These are phyloP conservation scores for Pseudochaenichthys georgianus DNA, from an alignment of 2,797 vertebrate genomes.

Conservation along the genomic window DNA sequence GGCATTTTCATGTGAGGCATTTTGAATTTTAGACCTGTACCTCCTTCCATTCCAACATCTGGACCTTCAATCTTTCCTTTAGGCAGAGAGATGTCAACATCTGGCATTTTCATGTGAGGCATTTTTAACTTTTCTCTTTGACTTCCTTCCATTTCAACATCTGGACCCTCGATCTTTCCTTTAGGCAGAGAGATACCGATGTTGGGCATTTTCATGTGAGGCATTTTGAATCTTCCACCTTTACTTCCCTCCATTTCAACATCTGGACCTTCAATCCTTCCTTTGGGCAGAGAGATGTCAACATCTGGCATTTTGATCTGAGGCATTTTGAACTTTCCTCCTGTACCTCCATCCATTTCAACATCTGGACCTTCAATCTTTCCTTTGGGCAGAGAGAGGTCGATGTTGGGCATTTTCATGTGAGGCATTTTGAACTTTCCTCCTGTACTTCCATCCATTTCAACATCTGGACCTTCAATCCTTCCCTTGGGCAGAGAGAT, in stretches of 20 bases:
- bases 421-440: too few relatives aligned
- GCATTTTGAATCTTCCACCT: too few relatives aligned
- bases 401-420: slow-evolving; percentile 54
- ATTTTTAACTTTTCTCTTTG: slow-evolving; percentile 22
- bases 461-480: slow-evolving; percentile 38
- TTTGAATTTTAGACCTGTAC: neutral
- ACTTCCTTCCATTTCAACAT: slow-evolving; percentile 6
- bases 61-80: slow-evolving; percentile 32
- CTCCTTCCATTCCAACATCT: slow-evolving; percentile 44
- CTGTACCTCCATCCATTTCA: slow-evolving; percentile 53
- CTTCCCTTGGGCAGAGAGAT: slow-evolving; percentile 30
- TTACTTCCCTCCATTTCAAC: too few relatives aligned
- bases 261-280: too few relatives aligned
- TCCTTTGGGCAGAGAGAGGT: slow-evolving; percentile 61
- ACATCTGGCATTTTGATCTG: too few relatives aligned
- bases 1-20: slow-evolving; percentile 44
- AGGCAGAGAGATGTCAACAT: slow-evolving; percentile 41
- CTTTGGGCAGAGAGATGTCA: too few relatives aligned
- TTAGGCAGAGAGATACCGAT: slow-evolving; percentile 38
- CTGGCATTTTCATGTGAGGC: slow-evolving; percentile 50
- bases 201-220: slow-evolving; percentile 56
- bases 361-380: neutral
- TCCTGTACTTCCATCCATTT: slow-evolving; percentile 32
- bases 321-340: slow-evolving; percentile 45
- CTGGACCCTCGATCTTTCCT: slow-evolving; percentile 10